These are phyloP conservation scores for Heloderma charlesbogerti DNA, from an alignment of 2,113 vertebrate genomes.

Conservation along the genomic window DNA sequence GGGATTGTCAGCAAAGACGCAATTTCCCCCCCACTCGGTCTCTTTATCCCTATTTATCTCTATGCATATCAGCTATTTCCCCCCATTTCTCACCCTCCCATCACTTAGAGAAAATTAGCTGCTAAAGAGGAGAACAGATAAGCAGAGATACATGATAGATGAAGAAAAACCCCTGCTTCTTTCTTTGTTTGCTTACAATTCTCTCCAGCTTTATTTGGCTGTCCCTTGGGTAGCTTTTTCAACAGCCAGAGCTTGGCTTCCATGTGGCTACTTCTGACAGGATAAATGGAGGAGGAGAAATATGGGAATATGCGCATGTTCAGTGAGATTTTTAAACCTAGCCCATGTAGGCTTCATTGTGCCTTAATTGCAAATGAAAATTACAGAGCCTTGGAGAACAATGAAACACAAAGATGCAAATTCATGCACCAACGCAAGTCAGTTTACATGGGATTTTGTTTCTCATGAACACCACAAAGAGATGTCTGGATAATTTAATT, in stretches of 20 bases:
- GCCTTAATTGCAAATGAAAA: neutral
- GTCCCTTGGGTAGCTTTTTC: neutral
- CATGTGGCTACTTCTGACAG: neutral
- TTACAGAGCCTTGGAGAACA: rapidly evolving
- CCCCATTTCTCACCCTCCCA: neutral
- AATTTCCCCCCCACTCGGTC: too few species aligned
- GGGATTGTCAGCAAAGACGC: too few species aligned
- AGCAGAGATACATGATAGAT: neutral
- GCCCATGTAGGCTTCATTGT: neutral
- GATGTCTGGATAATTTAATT: neutral
- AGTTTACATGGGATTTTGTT: neutral
- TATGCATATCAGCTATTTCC: neutral
- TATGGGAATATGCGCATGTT: neutral
- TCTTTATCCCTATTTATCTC: too few species aligned
- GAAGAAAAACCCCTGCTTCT: neutral
- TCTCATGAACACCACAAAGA: neutral
- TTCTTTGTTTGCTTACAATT: neutral
- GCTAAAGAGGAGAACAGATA: neutral
- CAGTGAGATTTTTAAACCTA: too few species aligned
- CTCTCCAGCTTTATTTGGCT: neutral
- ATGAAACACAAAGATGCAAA: neutral
- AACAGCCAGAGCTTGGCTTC: neutral
- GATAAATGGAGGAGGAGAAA: neutral
- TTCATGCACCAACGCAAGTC: neutral
- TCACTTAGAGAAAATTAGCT: neutral